These are phyloP conservation scores for Catocala fraxini DNA, from an alignment of 2,888 invertebrate species.

Conservation along the genomic window DNA sequence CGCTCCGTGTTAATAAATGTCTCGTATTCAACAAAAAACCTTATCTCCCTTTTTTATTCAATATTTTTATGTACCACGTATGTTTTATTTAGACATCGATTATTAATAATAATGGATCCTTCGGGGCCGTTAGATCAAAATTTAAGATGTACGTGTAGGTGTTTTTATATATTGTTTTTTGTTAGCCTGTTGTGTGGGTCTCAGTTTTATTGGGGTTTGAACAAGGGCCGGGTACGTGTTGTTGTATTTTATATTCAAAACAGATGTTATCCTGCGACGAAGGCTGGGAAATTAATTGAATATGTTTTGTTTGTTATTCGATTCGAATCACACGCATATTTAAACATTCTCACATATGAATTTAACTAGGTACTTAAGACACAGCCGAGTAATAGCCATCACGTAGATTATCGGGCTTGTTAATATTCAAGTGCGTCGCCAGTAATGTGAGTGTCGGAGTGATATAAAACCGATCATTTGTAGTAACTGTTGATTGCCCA, in stretches of 20 bases:
- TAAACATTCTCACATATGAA: slow-evolving; percentile 74
- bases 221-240: slow-evolving; percentile 73
- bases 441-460: slow-evolving; percentile 34
- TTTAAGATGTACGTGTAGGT: slow-evolving; percentile 81
- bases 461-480: slow-evolving; percentile 50
- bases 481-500: slow-evolving; percentile 57
- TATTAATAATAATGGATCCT: slow-evolving; percentile 86
- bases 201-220: slow-evolving; percentile 78
- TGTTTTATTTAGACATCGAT: slow-evolving; percentile 85
- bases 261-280: slow-evolving; percentile 82
- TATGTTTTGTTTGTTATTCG: slow-evolving; percentile 79
- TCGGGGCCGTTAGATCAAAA: slow-evolving; percentile 82
- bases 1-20: slow-evolving; percentile 85
- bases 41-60: slow-evolving; percentile 70
- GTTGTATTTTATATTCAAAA: slow-evolving; percentile 84
- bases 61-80: slow-evolving; percentile 76
- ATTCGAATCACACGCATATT: slow-evolving; percentile 76
- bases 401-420: slow-evolving; percentile 47
- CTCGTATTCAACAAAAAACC: slow-evolving; percentile 76
- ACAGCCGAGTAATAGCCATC: slow-evolving; percentile 50
- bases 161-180: slow-evolving; percentile 74
- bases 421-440: slow-evolving; percentile 49
- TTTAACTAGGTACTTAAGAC: slow-evolving; percentile 53
- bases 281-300: slow-evolving; percentile 82
- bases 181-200: slow-evolving; percentile 76